phyloP scores from a whole-genome alignment of 37 sponge, comb jelly and placozoan species.

The Oopsacas minuta region DNA sequence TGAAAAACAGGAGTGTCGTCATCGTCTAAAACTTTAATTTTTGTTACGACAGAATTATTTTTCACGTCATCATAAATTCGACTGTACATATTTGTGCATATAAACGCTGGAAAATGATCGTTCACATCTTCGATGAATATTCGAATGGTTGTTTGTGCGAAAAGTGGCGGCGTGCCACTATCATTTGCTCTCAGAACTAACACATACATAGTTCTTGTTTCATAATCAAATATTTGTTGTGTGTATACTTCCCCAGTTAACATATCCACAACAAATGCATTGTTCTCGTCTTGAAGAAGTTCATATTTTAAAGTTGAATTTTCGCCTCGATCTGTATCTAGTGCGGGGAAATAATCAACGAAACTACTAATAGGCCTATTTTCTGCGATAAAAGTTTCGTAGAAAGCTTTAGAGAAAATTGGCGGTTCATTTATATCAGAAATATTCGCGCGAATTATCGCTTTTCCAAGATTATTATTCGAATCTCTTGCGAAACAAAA shows the following conservation, averaged over 20 bases:
- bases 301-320: constrained; percentile 30
- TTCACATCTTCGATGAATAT: constrained; percentile 36
- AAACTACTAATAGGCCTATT: not conserved
- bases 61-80: not conserved
- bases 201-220: not conserved
- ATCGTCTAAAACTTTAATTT: not conserved
- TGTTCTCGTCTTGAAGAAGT: constrained; percentile 15
- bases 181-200: constrained; percentile 29
- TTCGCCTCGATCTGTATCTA: constrained; percentile 34
- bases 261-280: constrained; percentile 21
- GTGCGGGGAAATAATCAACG: constrained; percentile 28
- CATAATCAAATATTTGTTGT: constrained; percentile 23
- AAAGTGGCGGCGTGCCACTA: constrained; percentile 24
- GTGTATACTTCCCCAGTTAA: constrained; percentile 30
- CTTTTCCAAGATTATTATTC: not conserved
- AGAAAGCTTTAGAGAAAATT: not conserved
- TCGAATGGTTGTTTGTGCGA: not conserved
- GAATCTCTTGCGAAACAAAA: not conserved
- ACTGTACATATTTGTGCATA: not conserved
- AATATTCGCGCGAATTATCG: not conserved
- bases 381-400: not conserved
- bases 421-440: not conserved
- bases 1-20: not conserved
- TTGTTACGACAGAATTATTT: not conserved
- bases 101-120: constrained; percentile 36